Evolutionary conservation across 2,113 vertebrate genomes (phyloP).

Genomic region (Leuciscus idus): DNA sequence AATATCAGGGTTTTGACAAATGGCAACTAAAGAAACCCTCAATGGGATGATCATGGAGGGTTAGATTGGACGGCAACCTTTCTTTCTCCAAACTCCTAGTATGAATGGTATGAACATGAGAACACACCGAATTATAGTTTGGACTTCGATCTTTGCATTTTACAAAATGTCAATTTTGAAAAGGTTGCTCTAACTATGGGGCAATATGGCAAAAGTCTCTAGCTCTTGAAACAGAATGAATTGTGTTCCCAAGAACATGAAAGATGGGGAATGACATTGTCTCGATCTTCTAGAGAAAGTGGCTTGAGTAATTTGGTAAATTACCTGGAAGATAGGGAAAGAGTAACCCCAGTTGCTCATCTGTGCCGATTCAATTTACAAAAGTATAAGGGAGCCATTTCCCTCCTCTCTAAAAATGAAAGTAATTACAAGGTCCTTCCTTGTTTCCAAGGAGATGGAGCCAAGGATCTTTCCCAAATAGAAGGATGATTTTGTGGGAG

Average conservation of each 20-base stretch:
- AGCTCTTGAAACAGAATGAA: constrained; percentile 41
- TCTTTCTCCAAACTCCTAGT: background rate
- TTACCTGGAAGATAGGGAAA: constrained; percentile 54
- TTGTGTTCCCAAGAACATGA: constrained; percentile 53
- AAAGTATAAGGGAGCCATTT: constrained; percentile 52
- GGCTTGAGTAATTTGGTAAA: constrained; percentile 61
- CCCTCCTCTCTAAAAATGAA: constrained; percentile 57
- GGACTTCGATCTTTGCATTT: constrained; percentile 13
- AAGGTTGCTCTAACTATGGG: background rate
- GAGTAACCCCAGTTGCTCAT: constrained; percentile 50
- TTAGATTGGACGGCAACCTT: background rate
- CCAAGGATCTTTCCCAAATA: constrained; percentile 18
- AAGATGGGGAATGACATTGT: constrained; percentile 44
- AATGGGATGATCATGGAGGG: background rate
- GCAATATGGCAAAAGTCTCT: constrained; percentile 24
- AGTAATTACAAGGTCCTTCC: constrained; percentile 55
- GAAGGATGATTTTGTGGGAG: constrained; percentile 4
- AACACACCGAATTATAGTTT: constrained; percentile 24
- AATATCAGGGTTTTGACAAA: background rate
- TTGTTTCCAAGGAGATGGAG: constrained; percentile 61
- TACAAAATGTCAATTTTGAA: background rate
- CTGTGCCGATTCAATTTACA: constrained; percentile 56
- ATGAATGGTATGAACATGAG: background rate
- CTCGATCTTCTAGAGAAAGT: constrained; percentile 55
- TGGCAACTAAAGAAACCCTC: background rate